Evolutionary conservation across 2,888 invertebrate species (phyloP).

Genomic region (Coremacera marginata): DNA sequence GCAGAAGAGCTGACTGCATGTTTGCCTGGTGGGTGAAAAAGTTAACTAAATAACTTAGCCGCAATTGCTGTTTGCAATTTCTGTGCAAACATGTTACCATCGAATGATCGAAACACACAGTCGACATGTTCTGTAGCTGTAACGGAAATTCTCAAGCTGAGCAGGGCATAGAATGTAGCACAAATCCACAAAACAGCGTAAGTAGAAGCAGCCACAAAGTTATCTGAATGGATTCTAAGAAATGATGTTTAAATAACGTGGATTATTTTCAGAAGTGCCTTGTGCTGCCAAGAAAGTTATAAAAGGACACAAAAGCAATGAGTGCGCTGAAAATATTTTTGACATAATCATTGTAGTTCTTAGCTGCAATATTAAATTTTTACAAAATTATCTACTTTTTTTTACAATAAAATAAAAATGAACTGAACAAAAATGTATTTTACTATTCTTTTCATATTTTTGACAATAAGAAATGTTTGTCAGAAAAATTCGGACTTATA

Average conservation of each 20-base stretch:
- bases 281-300: background rate
- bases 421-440: too few species aligned
- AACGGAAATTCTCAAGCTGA: background rate
- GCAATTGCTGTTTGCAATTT: constrained; percentile 13
- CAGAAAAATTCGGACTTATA: too few species aligned
- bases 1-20: constrained; percentile 4
- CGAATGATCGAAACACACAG: background rate
- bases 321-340: too few species aligned
- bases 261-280: background rate
- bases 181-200: background rate
- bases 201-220: background rate
- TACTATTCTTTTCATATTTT: too few species aligned
- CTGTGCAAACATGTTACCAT: constrained; percentile 15
- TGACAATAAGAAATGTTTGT: too few species aligned
- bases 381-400: too few species aligned
- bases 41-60: constrained; percentile 10
- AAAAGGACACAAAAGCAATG: too few species aligned
- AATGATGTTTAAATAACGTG: background rate
- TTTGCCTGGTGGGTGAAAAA: background rate
- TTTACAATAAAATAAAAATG: too few species aligned
- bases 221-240: background rate
- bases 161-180: background rate
- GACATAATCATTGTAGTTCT: background rate
- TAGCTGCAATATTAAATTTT: background rate
- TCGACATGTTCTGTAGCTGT: background rate